These are phyloP conservation scores for Drosophila neonasuta DNA, from an alignment of 2,888 invertebrate genomes.

Conservation along the genomic window DNA sequence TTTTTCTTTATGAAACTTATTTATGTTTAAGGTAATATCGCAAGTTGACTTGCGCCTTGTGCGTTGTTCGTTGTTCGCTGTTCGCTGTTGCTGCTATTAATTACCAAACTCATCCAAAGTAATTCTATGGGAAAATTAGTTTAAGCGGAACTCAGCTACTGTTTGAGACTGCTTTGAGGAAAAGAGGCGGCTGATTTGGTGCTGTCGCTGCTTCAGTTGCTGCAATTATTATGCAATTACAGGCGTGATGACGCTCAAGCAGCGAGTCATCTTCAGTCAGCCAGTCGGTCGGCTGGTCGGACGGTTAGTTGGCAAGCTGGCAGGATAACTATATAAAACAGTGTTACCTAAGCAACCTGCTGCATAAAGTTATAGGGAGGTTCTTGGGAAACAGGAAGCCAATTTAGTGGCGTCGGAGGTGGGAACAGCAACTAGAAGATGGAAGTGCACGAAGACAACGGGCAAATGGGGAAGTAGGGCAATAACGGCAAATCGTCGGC, in stretches of 20 bases:
- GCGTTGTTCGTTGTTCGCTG: slow-evolving; percentile 8
- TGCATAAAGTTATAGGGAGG: slow-evolving; percentile 64
- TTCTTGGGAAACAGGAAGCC: slow-evolving; percentile 53
- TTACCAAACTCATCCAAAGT: slow-evolving; percentile 76
- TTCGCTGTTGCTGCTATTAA: slow-evolving; percentile 57
- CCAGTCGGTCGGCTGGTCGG: not conserved
- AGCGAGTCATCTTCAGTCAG: slow-evolving; percentile 15
- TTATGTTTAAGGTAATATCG: slow-evolving; percentile 10
- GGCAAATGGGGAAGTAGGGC: not conserved
- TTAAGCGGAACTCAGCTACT: slow-evolving; percentile 48
- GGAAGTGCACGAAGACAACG: slow-evolving; percentile 15
- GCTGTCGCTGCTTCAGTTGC: slow-evolving; percentile 33
- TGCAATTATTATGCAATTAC: slow-evolving; percentile 78
- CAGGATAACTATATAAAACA: slow-evolving; percentile 72
- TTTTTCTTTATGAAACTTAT: slow-evolving; percentile 4
- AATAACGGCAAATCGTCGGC: slow-evolving; percentile 52
- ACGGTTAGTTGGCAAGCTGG: not conserved
- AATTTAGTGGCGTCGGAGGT: slow-evolving; percentile 60
- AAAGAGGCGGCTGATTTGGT: slow-evolving; percentile 33
- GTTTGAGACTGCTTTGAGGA: slow-evolving; percentile 13
- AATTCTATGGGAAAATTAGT: slow-evolving; percentile 74
- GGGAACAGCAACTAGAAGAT: slow-evolving; percentile 23
- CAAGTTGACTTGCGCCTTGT: slow-evolving; percentile 2
- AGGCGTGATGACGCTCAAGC: slow-evolving; percentile 36
- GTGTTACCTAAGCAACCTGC: slow-evolving; percentile 77